Percentiles rank a stretch among this genome's conserved stretches.
Conservation (phyloP, 2,797 vertebrate species). For the Sandelia bainsii region DNA sequence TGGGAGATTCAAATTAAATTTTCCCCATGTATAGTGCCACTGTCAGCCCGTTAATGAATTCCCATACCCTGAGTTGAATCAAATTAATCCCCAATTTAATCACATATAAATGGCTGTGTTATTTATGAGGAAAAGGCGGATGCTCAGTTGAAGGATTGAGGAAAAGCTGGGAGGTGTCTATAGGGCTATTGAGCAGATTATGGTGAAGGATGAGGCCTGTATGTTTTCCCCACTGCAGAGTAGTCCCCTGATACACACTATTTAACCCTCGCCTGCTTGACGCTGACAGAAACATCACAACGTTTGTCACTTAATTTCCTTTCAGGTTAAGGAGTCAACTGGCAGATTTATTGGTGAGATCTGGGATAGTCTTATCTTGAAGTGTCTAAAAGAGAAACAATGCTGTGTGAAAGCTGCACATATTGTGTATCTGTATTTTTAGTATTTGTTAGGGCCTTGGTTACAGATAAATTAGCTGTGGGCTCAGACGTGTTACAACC, state of each 20-base stretch:
- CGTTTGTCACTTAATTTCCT: constrained; percentile 90
- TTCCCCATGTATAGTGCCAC: constrained; percentile 78
- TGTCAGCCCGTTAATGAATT: constrained; percentile 83
- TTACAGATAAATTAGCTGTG: constrained; percentile 68
- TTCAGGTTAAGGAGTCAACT: constrained; percentile 88
- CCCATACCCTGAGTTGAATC: constrained; percentile 84
- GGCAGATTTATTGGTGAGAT: constrained; percentile 83
- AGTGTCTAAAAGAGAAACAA: constrained; percentile 80
- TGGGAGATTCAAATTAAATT: constrained; percentile 83
- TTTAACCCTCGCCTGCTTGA: constrained; percentile 89
- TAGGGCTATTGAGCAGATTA: constrained; percentile 82
- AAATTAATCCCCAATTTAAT: constrained; percentile 87
- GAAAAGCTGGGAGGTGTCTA: constrained; percentile 78
- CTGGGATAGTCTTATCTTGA: constrained; percentile 80
- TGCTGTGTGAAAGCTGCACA: constrained; percentile 10
- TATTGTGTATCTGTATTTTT: background rate
- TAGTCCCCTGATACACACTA: constrained; percentile 87
- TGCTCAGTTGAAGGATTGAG: constrained; percentile 72
- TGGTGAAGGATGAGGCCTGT: constrained; percentile 76
- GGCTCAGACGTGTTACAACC: constrained; percentile 57
- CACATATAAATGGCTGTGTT: constrained; percentile 83
- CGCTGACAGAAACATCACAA: constrained; percentile 85
- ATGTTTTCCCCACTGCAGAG: constrained; percentile 74
- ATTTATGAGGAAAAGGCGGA: constrained; percentile 81
- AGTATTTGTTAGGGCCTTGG: constrained; percentile 10